These are phyloP conservation scores for Nesogale talazaci DNA, from an alignment of 2,113 vertebrate species.

Conservation along the genomic window DNA sequence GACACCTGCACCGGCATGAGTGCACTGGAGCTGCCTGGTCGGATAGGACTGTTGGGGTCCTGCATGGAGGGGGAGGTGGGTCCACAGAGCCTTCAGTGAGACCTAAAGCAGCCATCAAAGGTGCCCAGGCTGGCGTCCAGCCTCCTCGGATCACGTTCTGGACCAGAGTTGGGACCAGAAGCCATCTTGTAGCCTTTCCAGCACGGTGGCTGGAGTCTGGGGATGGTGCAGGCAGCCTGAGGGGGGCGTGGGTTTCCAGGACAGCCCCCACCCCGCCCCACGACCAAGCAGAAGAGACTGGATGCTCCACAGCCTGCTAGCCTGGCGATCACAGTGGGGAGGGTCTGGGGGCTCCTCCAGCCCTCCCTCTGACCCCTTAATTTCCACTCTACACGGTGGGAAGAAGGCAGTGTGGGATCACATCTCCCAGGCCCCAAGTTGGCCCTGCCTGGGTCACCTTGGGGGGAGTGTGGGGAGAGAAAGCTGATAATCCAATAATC, in stretches of 20 bases:
- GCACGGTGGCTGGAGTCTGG: not conserved
- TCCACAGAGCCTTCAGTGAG: not conserved
- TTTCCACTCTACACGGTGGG: not conserved
- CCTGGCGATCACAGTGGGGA: not conserved
- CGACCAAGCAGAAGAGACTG: not conserved
- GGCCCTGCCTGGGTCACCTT: not conserved
- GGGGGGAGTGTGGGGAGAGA: not conserved
- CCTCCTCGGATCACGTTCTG: accelerated
- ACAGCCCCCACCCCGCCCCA: not conserved
- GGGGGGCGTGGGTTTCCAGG: not conserved
- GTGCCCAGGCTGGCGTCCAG: not conserved
- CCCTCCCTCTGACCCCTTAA: not conserved
- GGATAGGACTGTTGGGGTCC: not conserved
- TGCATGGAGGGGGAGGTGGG: not conserved
- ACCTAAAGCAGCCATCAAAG: not conserved
- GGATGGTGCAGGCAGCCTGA: not conserved
- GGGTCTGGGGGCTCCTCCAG: not conserved
- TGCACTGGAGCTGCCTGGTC: no score
- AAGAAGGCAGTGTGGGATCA: not conserved
- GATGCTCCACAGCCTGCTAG: not conserved
- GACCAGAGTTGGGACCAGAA: not conserved
- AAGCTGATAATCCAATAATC: constrained; percentile 49
- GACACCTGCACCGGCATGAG: not conserved
- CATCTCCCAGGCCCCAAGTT: not conserved
- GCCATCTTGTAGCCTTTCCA: not conserved